Conservation (phyloP, 2,113 vertebrate genomes). For the Stegastes partitus region DNA sequence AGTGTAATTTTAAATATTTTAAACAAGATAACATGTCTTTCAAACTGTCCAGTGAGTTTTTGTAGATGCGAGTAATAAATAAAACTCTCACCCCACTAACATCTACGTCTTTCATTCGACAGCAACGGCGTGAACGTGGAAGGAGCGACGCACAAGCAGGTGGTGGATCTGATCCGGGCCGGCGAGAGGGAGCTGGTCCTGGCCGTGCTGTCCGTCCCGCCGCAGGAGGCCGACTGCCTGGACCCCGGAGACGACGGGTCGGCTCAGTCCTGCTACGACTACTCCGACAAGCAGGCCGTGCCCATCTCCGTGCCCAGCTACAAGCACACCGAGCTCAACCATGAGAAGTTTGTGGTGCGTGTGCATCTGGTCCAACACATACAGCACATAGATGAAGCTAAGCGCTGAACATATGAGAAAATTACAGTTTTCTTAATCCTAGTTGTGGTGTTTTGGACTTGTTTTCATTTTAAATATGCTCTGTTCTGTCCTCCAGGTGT, state of each 20-base stretch:
- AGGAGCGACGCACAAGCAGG: slow-evolving; percentile 97
- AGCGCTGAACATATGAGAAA: too few species aligned
- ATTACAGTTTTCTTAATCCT: background rate
- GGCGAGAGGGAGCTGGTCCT: slow-evolving; percentile 94
- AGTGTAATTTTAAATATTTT: too few species aligned
- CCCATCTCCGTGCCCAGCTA: slow-evolving; percentile 98
- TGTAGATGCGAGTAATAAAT: too few species aligned
- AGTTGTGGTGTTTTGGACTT: background rate
- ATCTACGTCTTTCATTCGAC: background rate
- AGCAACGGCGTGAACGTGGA: slow-evolving; percentile 97
- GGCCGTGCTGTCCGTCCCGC: slow-evolving; percentile 93
- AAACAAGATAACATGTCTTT: too few species aligned
- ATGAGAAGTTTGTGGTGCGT: slow-evolving; percentile 97
- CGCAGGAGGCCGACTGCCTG: slow-evolving; percentile 92
- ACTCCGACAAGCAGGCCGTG: slow-evolving; percentile 95
- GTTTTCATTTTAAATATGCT: background rate
- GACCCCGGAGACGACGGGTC: slow-evolving; percentile 92
- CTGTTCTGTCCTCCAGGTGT: slow-evolving; percentile 85
- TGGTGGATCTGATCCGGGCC: slow-evolving; percentile 96
- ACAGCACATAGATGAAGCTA: too few species aligned
- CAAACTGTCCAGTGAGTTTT: too few species aligned
- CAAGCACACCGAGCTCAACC: slow-evolving; percentile 95
- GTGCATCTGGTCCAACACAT: background rate
- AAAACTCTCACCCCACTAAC: background rate
- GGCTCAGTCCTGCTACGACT: slow-evolving; percentile 94